Conservation (phyloP, 2,113 vertebrate species). For the Syrrhaptes paradoxus region DNA sequence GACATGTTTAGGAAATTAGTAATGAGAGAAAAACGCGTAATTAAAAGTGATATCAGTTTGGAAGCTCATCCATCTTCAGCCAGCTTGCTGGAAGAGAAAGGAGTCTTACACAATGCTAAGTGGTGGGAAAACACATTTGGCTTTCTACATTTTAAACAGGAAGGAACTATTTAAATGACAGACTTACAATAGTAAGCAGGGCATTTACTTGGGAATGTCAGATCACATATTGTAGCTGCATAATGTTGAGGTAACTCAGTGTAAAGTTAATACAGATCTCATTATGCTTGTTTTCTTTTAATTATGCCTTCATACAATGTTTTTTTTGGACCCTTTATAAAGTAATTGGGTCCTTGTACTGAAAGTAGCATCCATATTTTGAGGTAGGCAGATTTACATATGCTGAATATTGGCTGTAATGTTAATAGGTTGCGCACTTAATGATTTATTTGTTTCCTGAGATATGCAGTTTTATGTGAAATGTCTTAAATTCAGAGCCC, state of each 20-base stretch:
- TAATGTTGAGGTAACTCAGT: background rate
- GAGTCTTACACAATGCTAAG: constrained; percentile 50
- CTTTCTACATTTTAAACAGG: constrained; percentile 65
- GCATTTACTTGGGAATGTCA: constrained; percentile 10
- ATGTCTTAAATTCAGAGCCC: constrained; percentile 49
- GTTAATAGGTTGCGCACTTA: background rate
- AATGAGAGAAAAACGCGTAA: constrained; percentile 52
- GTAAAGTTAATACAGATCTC: background rate
- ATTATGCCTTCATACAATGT: background rate
- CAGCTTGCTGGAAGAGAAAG: constrained; percentile 58
- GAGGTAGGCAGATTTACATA: background rate
- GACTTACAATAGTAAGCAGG: constrained; percentile 44
- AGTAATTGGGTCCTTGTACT: background rate
- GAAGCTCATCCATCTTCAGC: constrained; percentile 66
- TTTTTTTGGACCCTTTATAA: background rate
- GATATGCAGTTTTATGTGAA: constrained; percentile 27
- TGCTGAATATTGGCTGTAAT: background rate
- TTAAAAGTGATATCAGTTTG: constrained; percentile 61
- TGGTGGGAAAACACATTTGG: constrained; percentile 61
- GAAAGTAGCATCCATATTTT: background rate
- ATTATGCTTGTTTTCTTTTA: background rate
- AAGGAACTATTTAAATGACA: constrained; percentile 63
- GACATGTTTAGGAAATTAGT: constrained; percentile 66
- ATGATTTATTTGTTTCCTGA: constrained; percentile 16
- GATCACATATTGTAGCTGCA: background rate